Evolutionary conservation across 2,797 vertebrate species (phyloP).

Genomic region (Phoxinus dragarum): DNA sequence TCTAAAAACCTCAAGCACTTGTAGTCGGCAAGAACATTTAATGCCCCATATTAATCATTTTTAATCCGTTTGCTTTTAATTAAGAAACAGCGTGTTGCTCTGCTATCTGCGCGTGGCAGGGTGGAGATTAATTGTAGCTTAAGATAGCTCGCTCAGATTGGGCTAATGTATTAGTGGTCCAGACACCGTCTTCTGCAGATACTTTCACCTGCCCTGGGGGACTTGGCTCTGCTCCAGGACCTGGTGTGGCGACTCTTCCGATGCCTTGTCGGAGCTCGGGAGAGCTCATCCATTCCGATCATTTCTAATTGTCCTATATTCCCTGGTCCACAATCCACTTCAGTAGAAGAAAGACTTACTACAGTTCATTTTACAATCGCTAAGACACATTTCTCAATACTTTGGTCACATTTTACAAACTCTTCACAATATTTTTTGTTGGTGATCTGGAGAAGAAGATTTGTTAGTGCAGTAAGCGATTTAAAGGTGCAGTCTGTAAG

Average conservation of each 20-base stretch:
- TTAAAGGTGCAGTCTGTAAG: not conserved
- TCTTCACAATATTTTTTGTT: not conserved
- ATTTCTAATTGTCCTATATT: constrained; percentile 1
- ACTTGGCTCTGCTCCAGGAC: constrained; percentile 85
- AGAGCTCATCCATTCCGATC: constrained; percentile 14
- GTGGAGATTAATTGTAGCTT: constrained; percentile 99
- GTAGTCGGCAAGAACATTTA: constrained; percentile 99
- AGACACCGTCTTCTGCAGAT: constrained; percentile 90
- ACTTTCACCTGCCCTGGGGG: constrained; percentile 89
- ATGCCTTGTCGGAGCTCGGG: not conserved
- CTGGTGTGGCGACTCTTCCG: constrained; percentile 9
- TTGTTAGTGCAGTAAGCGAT: not conserved
- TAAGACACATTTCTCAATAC: not conserved
- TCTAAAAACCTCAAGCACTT: constrained; percentile 80
- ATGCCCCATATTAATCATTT: constrained; percentile 99
- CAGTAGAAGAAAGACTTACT: not conserved
- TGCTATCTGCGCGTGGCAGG: constrained; percentile 99
- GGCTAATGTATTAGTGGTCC: constrained; percentile 99
- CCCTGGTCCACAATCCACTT: not conserved
- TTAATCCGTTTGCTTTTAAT: constrained; percentile 99
- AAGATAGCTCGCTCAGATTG: constrained; percentile 99
- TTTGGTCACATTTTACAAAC: not conserved
- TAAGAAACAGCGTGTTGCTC: constrained; percentile 99
- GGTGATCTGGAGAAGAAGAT: not conserved
- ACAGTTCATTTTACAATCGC: not conserved